Base-by-base conservation (phyloP, 2,797 vertebrate genomes). In the Helicolenus hilgendorfi region DNA sequence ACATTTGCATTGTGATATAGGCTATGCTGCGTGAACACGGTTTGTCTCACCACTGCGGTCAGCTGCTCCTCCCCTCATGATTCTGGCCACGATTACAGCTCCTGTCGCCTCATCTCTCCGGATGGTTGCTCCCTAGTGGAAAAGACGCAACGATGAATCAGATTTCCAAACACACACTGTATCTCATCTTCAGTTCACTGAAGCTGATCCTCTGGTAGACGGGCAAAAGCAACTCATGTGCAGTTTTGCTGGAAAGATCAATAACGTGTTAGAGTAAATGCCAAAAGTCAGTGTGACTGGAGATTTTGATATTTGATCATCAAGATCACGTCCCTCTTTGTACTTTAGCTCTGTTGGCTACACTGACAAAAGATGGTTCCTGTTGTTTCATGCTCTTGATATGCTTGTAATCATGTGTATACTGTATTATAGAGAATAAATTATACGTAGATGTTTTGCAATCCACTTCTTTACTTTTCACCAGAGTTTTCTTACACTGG, bases 31-130 rank as follows among this genome's bases (percentile, higher is more conserved):
- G n/a, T n/a, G n/a, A 69, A 15, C 4, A 27, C 7, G 0, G 58
- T 15, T 55, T 2, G 81, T 96, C 97, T 97, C 94, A 98, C 98
- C 98, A 11, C 98, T 99, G 89, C 98, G 98, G 93, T 99, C 98
- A 0, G 98, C 98, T 0, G 98, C 98, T 0, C 98, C 98, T 8
- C 98, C 98, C 88, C 98, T 97, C 98, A 99, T 98, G 95, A 99
- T 99, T 87, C 98, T 96, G 62, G 98, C 98, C 69, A 99, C 98
- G 22, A 99, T 97, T 2, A 99, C 98, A 13, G 98, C 98, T 64
- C 98, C 98, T 0, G 98, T 98, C 4, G 92, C 95, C 29, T 99
- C 98, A 4, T 99, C 98, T 91, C 98, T 95, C 53, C 98, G 97
- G 93, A 99, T 99, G 29, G 98, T 99, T 1, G 98, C 98, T 73